Base-by-base conservation (phyloP, 2,888 invertebrate species). In the Yponomeuta evonymella region DNA sequence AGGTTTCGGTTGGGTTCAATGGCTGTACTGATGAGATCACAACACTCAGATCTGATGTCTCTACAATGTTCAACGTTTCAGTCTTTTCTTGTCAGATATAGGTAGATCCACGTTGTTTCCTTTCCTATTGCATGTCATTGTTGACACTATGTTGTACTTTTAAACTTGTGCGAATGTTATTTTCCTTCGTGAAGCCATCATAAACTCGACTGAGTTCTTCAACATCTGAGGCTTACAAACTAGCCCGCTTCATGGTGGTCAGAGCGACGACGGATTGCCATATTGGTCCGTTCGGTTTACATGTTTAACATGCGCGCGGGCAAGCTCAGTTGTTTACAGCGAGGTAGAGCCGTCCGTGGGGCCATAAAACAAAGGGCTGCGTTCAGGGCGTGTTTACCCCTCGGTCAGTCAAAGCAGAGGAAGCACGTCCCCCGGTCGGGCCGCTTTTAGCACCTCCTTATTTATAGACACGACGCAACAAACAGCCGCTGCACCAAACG, bases 361-460 rank as follows among this genome's bases (percentile, higher is more conserved):
- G 83, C 83, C 84, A 84, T 90, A 89, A 89, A 89, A 91, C 90
- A 90, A 90, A 88, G 88, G 81, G 85, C 84, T 81, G 79, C 85
- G 86, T 85, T 83, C 82, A 81, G 82, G 77, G 78, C 85, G 80
- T 89, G 88, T 90, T 90, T 91, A 89, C 87, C 88, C 88, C 87
- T 85, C 86, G 84, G 86, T 81, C 82, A 87, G 83, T 88, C 89
- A 90, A 90, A 90, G 90, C 87, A 81, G 79, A 89, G 90, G 90
- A 90, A 89, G 85, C 89, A 83, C 85, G 89, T 89, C 90, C 86
- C 90, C 90, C 87, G 85, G 84, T 79, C 83, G 80, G 88, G 83
- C 85, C 88, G 89, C 90, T 90, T 92, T 92, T 92, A 92, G 90
- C 91, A 91, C 90, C 91, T 91, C 86, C 87, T 85, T 90, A 92